phyloP scores from a whole-genome alignment of 2,113 vertebrate genomes.

The Phalacrocorax pelagicus region DNA sequence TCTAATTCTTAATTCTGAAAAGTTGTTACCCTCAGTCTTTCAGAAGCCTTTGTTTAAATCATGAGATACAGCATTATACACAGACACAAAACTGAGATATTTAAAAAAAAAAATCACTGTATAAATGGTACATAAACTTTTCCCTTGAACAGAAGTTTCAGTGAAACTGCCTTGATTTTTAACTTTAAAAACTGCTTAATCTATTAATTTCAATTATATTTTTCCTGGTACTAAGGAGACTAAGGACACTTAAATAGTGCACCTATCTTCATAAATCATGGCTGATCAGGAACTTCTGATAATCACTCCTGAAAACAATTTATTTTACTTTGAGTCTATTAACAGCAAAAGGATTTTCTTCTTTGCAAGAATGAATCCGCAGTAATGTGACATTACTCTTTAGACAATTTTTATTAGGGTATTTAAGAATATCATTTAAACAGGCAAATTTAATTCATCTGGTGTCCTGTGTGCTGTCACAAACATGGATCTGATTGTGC shows the following conservation, averaged over 20 bases:
- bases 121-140: background rate
- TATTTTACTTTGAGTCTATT: background rate
- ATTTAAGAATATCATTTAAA: background rate
- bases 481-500: background rate
- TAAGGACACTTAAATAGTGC: background rate
- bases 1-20: background rate
- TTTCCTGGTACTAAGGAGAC: background rate
- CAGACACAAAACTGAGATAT: background rate
- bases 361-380: background rate
- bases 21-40: background rate
- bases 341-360: background rate
- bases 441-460: background rate
- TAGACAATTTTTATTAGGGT: background rate
- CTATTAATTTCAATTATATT: background rate
- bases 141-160: background rate
- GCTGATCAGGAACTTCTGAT: background rate
- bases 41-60: background rate
- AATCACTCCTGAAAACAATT: background rate
- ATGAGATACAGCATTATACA: background rate
- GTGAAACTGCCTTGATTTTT: background rate
- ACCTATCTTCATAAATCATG: background rate
- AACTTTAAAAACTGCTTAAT: background rate
- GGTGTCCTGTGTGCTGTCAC: background rate
- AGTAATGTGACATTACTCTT: background rate
- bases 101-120: background rate